phyloP scores from a whole-genome alignment of 2,797 vertebrate species.

The Hydrocynus forskahlii region DNA sequence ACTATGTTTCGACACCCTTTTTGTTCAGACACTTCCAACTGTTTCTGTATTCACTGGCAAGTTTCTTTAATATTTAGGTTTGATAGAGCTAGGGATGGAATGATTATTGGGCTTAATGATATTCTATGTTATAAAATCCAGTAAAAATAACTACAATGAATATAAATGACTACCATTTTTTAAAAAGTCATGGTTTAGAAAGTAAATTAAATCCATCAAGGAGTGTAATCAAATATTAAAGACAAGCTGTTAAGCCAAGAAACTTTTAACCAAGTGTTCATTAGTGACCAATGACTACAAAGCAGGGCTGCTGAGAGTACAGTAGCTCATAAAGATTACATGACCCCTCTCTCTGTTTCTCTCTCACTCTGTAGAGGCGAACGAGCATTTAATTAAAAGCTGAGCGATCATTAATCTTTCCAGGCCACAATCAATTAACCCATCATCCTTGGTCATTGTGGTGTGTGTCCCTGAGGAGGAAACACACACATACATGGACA shows the following conservation, averaged over 20 bases:
- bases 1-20: not conserved
- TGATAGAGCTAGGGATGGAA: not conserved
- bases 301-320: conserved; percentile 46
- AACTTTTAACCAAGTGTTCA: conserved; percentile 29
- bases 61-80: not conserved
- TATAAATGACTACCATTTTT: not conserved
- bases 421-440: conserved; percentile 76
- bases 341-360: conserved; percentile 14
- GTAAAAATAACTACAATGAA: no score
- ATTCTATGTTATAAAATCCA: no score
- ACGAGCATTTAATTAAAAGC: conserved; percentile 79
- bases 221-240: not conserved
- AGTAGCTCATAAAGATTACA: conserved; percentile 53
- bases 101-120: no score
- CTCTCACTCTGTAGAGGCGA: conserved; percentile 56
- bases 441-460: conserved; percentile 50
- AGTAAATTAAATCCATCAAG: no score
- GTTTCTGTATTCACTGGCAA: conserved; percentile 4
- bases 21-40: not conserved
- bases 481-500: conserved; percentile 9
- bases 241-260: conserved; percentile 13
- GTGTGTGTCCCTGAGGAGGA: conserved; percentile 66
- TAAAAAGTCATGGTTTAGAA: no score
- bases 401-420: conserved; percentile 77
- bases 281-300: conserved; percentile 35